phyloP scores from a whole-genome alignment of 35 echinoderm and acorn worm species.

The Anneissia japonica region DNA sequence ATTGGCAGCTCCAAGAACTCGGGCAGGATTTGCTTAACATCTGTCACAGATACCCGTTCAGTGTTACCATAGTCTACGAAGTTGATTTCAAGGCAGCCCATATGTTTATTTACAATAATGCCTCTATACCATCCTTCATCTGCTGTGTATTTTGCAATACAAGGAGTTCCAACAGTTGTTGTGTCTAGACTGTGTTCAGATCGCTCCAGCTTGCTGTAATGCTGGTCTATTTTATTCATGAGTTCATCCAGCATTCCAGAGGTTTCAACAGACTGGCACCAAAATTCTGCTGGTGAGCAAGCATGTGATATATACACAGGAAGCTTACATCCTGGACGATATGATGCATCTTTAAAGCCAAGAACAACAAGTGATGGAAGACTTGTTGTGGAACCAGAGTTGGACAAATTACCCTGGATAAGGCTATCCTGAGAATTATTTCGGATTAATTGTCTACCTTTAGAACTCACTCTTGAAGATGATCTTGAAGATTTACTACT shows the following conservation, averaged over 20 bases:
- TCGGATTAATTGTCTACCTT: background rate
- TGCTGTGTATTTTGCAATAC: constrained; percentile 5
- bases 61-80: constrained; percentile 20
- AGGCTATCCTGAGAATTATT: background rate
- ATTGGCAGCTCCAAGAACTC: background rate
- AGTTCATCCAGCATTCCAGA: background rate
- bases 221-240: background rate
- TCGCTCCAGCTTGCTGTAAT: background rate
- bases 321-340: background rate
- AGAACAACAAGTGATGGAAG: background rate
- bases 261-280: background rate
- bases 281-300: background rate
- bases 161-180: background rate
- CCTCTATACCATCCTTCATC: constrained; percentile 6
- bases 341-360: background rate
- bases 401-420: background rate
- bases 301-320: background rate
- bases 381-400: background rate
- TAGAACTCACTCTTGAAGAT: background rate
- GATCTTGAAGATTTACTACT: background rate
- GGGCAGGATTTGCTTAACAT: background rate
- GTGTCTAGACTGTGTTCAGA: background rate
- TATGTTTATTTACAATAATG: background rate
- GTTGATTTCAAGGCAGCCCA: background rate
- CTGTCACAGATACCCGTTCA: background rate